These are phyloP conservation scores for Liopterus haemorrhoidalis DNA, from an alignment of 2,888 invertebrate species.

Conservation along the genomic window DNA sequence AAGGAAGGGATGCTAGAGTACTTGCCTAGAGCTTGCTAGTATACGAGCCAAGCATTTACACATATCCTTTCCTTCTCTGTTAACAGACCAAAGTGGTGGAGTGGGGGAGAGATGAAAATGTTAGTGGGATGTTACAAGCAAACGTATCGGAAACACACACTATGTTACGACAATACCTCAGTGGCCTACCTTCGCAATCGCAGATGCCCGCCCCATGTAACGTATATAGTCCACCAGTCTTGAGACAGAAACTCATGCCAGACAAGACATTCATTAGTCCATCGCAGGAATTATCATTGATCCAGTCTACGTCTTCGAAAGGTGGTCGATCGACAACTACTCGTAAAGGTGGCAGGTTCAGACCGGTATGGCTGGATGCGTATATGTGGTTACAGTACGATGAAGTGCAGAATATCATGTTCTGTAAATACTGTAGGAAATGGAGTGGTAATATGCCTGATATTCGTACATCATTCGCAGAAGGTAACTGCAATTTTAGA, in stretches of 20 bases:
- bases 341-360: conserved; percentile 61
- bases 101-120: conserved; percentile 49
- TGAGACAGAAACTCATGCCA: too few species aligned
- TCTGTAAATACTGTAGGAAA: conserved; percentile 65
- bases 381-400: conserved; percentile 72
- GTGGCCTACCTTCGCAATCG: conserved; percentile 32
- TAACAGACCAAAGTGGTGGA: conserved; percentile 53
- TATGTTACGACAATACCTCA: conserved; percentile 18
- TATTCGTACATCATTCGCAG: conserved; percentile 72
- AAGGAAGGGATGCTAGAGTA: conserved; percentile 38
- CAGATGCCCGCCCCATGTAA: conserved; percentile 36
- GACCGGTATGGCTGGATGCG: conserved; percentile 60
- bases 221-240: conserved; percentile 32
- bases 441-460: conserved; percentile 66
- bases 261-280: too few species aligned
- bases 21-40: conserved; percentile 23
- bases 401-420: conserved; percentile 62
- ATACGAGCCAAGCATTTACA: conserved; percentile 20
- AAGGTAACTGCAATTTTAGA: conserved; percentile 69
- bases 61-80: conserved; percentile 62
- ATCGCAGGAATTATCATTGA: conserved; percentile 44
- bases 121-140: conserved; percentile 41
- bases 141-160: conserved; percentile 16
- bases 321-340: conserved; percentile 30
- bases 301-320: conserved; percentile 35